Percentiles rank a stretch among this genome's conserved stretches.
Evolutionary conservation across 1,140 invertebrate genomes (phyloP).

Genomic region (Periplaneta americana): DNA sequence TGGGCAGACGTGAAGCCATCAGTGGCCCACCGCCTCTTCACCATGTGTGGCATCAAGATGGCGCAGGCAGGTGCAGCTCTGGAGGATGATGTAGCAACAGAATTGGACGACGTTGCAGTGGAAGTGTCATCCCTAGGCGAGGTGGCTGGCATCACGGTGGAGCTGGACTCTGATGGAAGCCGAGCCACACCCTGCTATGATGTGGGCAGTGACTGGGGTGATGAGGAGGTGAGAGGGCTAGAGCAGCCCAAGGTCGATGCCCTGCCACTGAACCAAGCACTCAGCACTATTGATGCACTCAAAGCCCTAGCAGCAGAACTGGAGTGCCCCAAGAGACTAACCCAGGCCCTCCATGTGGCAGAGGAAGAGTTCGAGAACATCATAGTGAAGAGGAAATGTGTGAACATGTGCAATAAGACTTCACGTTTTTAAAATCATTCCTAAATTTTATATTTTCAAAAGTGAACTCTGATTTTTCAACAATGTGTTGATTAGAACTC

Average conservation of each 20-base stretch:
- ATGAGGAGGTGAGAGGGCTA: not conserved
- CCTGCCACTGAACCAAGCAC: not conserved
- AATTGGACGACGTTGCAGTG: not conserved
- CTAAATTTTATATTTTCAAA: no score
- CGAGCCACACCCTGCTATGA: not conserved
- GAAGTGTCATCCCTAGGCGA: not conserved
- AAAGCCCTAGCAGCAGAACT: not conserved
- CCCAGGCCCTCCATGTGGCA: not conserved
- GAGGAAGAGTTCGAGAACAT: not conserved
- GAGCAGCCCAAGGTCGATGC: not conserved
- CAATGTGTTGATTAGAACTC: no score
- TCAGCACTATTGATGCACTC: not conserved
- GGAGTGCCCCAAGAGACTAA: not conserved
- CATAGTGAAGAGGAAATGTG: no score
- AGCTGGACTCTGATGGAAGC: not conserved
- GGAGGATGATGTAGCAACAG: not conserved
- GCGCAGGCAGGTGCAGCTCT: not conserved
- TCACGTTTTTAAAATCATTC: no score
- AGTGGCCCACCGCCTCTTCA: not conserved
- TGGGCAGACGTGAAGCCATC: not conserved
- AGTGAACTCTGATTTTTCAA: no score
- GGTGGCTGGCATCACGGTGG: not conserved
- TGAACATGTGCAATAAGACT: no score
- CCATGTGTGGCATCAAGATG: not conserved
- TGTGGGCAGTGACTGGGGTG: not conserved